phyloP scores from a whole-genome alignment of 2,113 vertebrate species.

The Amphiprion ocellaris region DNA sequence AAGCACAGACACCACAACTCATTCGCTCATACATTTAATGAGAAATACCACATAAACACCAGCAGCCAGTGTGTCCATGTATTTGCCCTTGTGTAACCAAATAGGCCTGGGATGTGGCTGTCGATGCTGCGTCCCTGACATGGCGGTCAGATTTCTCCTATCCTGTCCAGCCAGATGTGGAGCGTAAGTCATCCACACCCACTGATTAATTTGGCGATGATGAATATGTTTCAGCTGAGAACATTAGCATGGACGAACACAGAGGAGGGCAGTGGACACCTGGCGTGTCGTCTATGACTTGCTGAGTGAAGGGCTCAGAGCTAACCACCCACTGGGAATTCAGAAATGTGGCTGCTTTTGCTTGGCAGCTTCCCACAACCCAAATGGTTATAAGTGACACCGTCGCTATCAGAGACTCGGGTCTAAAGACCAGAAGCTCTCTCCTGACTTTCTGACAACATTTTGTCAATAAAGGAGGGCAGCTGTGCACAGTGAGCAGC shows the following conservation, averaged over 20 bases:
- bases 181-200: constrained; percentile 65
- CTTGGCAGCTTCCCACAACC: constrained; percentile 76
- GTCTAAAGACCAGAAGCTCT: constrained; percentile 47
- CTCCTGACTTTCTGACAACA: constrained; percentile 53
- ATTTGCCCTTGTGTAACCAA: constrained; percentile 71
- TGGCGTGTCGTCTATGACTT: constrained; percentile 79
- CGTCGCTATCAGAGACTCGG: constrained; percentile 50
- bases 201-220: constrained; percentile 88
- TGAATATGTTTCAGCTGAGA: constrained; percentile 84
- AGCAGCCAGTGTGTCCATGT: neutral
- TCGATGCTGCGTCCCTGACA: constrained; percentile 74
- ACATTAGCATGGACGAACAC: constrained; percentile 75
- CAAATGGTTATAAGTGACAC: constrained; percentile 66
- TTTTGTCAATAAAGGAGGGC: constrained; percentile 64
- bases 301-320: constrained; percentile 82
- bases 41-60: constrained; percentile 54
- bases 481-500: constrained; percentile 65
- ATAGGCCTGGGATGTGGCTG: constrained; percentile 78
- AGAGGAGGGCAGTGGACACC: constrained; percentile 80
- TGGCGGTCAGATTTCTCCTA: constrained; percentile 74
- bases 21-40: constrained; percentile 52
- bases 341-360: constrained; percentile 78
- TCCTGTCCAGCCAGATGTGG: constrained; percentile 74
- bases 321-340: constrained; percentile 78
- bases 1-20: constrained; percentile 16